Conservation (phyloP, 2,113 vertebrate genomes). For the Rostratula benghalensis region DNA sequence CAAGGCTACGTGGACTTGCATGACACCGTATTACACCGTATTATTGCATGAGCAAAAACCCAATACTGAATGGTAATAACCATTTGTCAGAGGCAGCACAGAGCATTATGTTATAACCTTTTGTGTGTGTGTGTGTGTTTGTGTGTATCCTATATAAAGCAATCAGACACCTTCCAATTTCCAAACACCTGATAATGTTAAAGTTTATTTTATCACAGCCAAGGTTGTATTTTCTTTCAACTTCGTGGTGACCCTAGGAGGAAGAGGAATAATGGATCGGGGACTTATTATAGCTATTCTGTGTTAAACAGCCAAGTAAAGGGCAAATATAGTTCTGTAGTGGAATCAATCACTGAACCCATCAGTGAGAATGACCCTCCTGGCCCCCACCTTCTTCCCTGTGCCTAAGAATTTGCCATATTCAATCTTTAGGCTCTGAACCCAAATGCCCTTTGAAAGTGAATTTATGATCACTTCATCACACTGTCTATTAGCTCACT, state of each 20-base stretch:
- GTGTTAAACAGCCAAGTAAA: constrained; percentile 59
- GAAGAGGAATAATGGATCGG: constrained; percentile 44
- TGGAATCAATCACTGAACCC: constrained; percentile 65
- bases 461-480: constrained; percentile 69
- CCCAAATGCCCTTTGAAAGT: constrained; percentile 71
- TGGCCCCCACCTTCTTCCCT: constrained; percentile 54
- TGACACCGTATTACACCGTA: constrained; percentile 43
- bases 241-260: constrained; percentile 62
- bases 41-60: constrained; percentile 52
- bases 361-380: constrained; percentile 66
- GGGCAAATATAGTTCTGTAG: constrained; percentile 64
- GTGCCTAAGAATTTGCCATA: constrained; percentile 53
- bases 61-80: constrained; percentile 30
- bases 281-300: constrained; percentile 67
- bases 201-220: constrained; percentile 66
- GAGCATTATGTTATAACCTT: constrained; percentile 25
- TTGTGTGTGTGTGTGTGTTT: not conserved
- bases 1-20: constrained; percentile 41
- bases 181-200: constrained; percentile 49
- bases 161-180: constrained; percentile 59
- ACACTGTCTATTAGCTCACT: constrained; percentile 62
- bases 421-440: constrained; percentile 58
- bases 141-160: constrained; percentile 30
- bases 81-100: not conserved
- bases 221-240: constrained; percentile 62